Conservation (phyloP, 2,113 vertebrate genomes). For the Dinomys branickii region DNA sequence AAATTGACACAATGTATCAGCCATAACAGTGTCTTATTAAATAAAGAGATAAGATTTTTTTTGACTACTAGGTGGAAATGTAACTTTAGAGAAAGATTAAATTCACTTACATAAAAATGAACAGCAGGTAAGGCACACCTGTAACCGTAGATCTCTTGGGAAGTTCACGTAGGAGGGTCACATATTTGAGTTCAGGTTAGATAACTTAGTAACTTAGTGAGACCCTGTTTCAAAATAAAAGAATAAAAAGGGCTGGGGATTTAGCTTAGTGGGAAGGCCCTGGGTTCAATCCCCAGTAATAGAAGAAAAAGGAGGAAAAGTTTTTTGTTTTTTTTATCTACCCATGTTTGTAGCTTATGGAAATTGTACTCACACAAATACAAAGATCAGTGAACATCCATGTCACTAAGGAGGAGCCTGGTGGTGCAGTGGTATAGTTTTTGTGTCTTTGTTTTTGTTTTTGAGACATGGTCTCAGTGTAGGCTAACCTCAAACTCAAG, state of each 20-base stretch:
- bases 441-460: background rate
- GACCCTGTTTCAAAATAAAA: background rate
- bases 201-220: background rate
- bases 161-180: background rate
- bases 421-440: background rate
- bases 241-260: background rate
- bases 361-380: background rate
- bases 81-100: background rate
- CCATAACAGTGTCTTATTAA: background rate
- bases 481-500: background rate
- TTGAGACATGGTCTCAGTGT: background rate
- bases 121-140: background rate
- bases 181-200: background rate
- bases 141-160: background rate
- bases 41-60: background rate
- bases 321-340: background rate
- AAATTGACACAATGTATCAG: no score
- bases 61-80: background rate
- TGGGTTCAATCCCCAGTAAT: background rate
- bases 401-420: background rate
- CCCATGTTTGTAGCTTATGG: background rate
- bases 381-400: background rate
- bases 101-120: background rate
- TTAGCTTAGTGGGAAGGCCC: background rate
- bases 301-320: background rate